Conservation (phyloP, 2,113 vertebrate species). For the Vombatus ursinus region DNA sequence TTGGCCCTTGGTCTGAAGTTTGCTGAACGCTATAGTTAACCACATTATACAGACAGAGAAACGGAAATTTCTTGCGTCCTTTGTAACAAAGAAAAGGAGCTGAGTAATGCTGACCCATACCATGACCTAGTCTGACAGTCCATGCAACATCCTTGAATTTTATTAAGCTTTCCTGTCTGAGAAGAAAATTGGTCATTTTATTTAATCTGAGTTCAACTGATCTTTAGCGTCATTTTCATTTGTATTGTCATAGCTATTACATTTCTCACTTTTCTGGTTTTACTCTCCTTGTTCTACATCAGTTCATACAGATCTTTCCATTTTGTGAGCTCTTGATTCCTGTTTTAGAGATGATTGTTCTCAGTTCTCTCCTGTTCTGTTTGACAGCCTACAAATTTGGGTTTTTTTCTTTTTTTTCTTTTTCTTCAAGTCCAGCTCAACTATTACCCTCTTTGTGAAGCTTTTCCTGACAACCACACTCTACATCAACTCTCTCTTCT, state of each 20-base stretch:
- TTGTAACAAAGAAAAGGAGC: background rate
- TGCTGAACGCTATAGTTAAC: background rate
- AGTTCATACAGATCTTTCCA: background rate
- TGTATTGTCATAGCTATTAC: background rate
- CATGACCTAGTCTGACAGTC: background rate
- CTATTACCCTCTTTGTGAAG: background rate
- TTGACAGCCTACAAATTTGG: background rate
- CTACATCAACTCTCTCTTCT: background rate
- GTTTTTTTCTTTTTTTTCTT: background rate
- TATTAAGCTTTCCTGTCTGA: background rate
- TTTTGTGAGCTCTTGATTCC: background rate
- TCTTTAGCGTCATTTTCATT: background rate
- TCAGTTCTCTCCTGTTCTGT: conserved; percentile 13
- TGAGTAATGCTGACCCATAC: background rate
- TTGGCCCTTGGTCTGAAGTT: background rate
- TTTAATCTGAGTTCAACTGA: background rate
- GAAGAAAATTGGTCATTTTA: background rate
- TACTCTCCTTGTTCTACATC: background rate
- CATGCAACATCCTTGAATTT: background rate
- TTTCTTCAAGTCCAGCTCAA: conserved; percentile 7
- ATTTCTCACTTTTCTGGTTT: background rate
- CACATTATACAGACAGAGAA: background rate
- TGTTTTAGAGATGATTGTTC: conserved; percentile 4
- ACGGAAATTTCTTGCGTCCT: background rate
- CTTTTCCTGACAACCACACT: background rate